Base-by-base conservation (phyloP, 1,140 invertebrate genomes). In the Parasteatoda tepidariorum region DNA sequence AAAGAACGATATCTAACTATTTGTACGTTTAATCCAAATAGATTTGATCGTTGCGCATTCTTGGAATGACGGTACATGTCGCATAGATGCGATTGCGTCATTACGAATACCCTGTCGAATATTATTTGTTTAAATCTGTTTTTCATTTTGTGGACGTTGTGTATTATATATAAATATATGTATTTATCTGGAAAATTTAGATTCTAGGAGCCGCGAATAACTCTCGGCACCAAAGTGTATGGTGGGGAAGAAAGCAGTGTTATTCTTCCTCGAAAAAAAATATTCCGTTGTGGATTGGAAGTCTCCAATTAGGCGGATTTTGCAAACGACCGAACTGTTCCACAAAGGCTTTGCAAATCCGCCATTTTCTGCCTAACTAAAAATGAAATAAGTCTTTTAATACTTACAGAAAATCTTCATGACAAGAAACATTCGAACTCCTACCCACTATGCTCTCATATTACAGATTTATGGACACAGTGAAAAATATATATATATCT, bases 21-120 rank as follows among this genome's bases (percentile, higher is more conserved):
- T 79, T 79, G 38, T 59, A 79, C 64, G 76, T 68, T 68, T 54
- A n/a, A 79, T 68, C 76, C 67, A 41, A 38, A 38, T 31, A 2
- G 38, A 28, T 78, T 71, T 62, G 78, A 57, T 82, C 71, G 66
- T 82, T 82, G 66, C 38, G 38, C 93, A 33, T 96, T 94, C 87
- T 90, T 91, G 79, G 92, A 92, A 89, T 33, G 31, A 34, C 57
- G 18, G 76, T 82, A 38, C 66, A 68, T 62, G 70, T 62, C 54
- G 18, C 57, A 55, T 61, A 82, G 67, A 38, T 61, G 13, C 11
- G 64, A 61, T 30, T 82, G 78, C 48, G 62, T 79, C 66, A 54
- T 68, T 57, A 61, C 48, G 55, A 67, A 5, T 79, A 61, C 76
- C 62, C 55, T 78, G 64, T 48, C 76, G 57, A 34, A 59, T 74